phyloP scores from a whole-genome alignment of 1,140 invertebrate species.

The Danaus plexippus region DNA sequence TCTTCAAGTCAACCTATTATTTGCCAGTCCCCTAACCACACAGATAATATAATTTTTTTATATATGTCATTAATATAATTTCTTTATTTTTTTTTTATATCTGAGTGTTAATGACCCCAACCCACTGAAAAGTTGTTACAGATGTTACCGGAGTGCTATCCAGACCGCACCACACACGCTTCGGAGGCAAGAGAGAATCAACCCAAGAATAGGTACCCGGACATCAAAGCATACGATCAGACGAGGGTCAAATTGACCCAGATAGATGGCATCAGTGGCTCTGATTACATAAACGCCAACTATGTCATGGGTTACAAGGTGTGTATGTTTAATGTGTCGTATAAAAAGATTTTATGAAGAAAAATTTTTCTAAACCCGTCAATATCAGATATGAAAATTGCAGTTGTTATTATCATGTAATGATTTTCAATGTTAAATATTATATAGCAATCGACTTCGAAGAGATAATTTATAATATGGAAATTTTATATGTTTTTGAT shows the following conservation, averaged over 20 bases:
- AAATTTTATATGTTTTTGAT: no score
- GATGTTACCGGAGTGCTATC: slow-evolving; percentile 87
- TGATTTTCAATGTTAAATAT: no score
- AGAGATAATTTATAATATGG: no score
- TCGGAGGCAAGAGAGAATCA: slow-evolving; percentile 91
- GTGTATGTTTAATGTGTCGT: slow-evolving; percentile 11
- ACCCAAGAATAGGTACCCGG: slow-evolving; percentile 89
- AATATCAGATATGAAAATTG: no score
- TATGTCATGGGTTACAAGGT: slow-evolving; percentile 90
- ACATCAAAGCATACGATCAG: slow-evolving; percentile 94
- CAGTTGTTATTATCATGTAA: no score
- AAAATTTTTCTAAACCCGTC: no score
- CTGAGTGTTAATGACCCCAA: slow-evolving; percentile 7
- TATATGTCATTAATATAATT: neutral
- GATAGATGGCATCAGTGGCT: slow-evolving; percentile 82
- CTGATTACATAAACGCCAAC: slow-evolving; percentile 95
- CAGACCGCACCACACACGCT: slow-evolving; percentile 87
- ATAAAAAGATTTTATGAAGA: no score
- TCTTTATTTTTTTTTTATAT: neutral
- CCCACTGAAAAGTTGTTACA: slow-evolving; percentile 47
- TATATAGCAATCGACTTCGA: no score
- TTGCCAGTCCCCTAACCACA: no score
- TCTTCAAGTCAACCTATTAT: no score
- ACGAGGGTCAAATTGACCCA: slow-evolving; percentile 86
- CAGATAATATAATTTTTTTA: neutral